These are phyloP conservation scores for Folsomia candida DNA, from an alignment of 2,888 invertebrate species.

Conservation along the genomic window DNA sequence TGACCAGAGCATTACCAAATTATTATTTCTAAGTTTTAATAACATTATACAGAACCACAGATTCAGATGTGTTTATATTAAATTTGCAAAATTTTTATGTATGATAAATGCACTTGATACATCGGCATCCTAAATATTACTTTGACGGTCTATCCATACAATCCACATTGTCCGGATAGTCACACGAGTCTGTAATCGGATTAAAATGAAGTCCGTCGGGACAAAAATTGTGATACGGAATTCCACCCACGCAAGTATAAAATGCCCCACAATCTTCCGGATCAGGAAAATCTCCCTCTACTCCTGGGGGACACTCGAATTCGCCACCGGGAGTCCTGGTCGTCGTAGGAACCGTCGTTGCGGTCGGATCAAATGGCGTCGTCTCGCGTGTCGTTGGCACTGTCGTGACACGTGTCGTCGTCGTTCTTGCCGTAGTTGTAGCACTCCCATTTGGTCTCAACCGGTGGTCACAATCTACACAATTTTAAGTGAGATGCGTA, in stretches of 20 bases:
- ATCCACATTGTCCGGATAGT: conserved; percentile 31
- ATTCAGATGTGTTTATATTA: too few relatives aligned
- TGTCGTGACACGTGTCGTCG: conserved; percentile 14
- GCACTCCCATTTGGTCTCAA: conserved; percentile 16
- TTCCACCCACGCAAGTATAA: conserved; percentile 15
- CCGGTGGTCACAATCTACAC: conserved; percentile 29
- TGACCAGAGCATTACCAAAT: too few relatives aligned
- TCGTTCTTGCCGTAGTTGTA: conserved; percentile 7
- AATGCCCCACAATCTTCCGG: conserved; percentile 23
- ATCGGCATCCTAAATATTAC: too few relatives aligned
- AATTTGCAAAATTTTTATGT: too few relatives aligned
- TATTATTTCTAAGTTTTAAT: too few relatives aligned
- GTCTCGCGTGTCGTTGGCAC: neutral
- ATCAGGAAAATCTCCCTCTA: conserved; percentile 28
- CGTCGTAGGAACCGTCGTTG: conserved; percentile 5
- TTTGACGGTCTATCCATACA: conserved; percentile 14
- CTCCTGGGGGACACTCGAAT: conserved; percentile 26
- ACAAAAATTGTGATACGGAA: conserved; percentile 16
- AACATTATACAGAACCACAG: too few relatives aligned
- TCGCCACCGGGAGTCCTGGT: neutral
- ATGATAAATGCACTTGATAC: too few relatives aligned
- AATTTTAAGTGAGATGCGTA: too few relatives aligned
- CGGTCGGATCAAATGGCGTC: neutral
- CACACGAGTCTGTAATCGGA: conserved; percentile 14
- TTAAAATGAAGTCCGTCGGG: conserved; percentile 34